Conservation (phyloP, 2,797 vertebrate genomes). For the Erpetoichthys calabaricus region DNA sequence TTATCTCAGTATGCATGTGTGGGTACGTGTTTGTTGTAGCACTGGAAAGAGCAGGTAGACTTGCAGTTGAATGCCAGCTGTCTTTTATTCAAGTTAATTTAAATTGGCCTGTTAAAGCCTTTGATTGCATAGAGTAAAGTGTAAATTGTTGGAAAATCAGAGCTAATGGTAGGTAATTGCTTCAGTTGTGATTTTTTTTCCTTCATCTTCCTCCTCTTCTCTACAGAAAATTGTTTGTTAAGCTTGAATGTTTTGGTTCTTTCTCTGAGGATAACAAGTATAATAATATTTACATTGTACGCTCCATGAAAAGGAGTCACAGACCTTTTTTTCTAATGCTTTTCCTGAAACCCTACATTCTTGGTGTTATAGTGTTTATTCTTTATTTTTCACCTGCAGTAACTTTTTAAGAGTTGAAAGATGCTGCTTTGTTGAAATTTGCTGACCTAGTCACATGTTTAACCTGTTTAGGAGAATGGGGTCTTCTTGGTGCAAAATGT, state of each 20-base stretch:
- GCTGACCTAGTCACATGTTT: constrained; percentile 32
- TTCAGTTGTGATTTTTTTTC: constrained; percentile 20
- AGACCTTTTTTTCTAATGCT: too few relatives aligned
- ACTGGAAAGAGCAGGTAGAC: constrained; percentile 13
- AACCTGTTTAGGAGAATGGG: constrained; percentile 4
- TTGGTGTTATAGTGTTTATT: too few relatives aligned
- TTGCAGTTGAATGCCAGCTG: constrained; percentile 22
- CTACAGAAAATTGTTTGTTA: constrained; percentile 18
- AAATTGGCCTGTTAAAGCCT: constrained; percentile 31
- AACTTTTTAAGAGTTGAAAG: background rate
- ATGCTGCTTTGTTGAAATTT: constrained; percentile 17
- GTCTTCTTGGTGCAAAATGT: background rate
- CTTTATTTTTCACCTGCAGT: background rate
- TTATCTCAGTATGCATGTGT: constrained; percentile 13
- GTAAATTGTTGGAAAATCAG: constrained; percentile 26
- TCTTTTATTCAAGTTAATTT: constrained; percentile 32
- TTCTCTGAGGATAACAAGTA: constrained; percentile 16
- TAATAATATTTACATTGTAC: constrained; percentile 16
- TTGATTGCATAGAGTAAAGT: constrained; percentile 29
- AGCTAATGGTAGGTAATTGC: constrained; percentile 33
- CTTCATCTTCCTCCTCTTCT: constrained; percentile 3
- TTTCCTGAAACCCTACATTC: too few relatives aligned
- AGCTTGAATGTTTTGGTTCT: constrained; percentile 23
- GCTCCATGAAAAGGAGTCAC: background rate
- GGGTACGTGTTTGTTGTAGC: constrained; percentile 18